Evolutionary conservation across 2,797 vertebrate species (phyloP).

Genomic region (Hoplostethus atlanticus): DNA sequence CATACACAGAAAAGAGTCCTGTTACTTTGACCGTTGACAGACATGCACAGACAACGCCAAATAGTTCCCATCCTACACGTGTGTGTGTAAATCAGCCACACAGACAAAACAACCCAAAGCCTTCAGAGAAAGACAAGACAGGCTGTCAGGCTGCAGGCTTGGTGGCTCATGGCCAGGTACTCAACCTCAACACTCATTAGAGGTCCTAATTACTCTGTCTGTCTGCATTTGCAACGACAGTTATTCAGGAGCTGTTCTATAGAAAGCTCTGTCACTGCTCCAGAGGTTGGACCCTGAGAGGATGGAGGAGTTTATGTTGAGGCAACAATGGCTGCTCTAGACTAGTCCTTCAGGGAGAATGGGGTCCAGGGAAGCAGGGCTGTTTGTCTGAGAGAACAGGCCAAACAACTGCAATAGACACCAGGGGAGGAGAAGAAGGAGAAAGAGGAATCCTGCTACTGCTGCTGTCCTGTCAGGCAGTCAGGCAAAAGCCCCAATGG

Average conservation of each 20-base stretch:
- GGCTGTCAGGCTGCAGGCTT: conserved; percentile 26
- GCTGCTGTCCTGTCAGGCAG: conserved; percentile 42
- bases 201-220: background rate
- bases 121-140: conserved; percentile 34
- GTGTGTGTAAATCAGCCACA: background rate
- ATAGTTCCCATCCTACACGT: conserved; percentile 10
- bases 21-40: conserved; percentile 12
- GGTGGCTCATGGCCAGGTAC: conserved; percentile 38
- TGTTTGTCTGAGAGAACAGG: conserved; percentile 33
- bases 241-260: conserved; percentile 50
- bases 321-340: conserved; percentile 32
- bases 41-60: background rate
- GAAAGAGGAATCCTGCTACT: background rate
- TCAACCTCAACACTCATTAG: conserved; percentile 55
- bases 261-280: conserved; percentile 22
- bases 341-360: conserved; percentile 3
- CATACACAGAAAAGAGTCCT: background rate
- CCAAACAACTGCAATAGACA: conserved; percentile 47
- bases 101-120: conserved; percentile 1
- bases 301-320: conserved; percentile 28
- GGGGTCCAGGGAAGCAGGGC: conserved; percentile 38
- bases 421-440: conserved; percentile 29
- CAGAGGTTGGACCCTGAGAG: conserved; percentile 48
- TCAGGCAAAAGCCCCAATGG: conserved; percentile 32
- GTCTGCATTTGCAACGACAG: background rate